Percentiles rank a stretch among this genome's conserved stretches.
These are phyloP conservation scores for Sebastes flavidus DNA, from an alignment of 2,797 vertebrate genomes.

Conservation along the genomic window DNA sequence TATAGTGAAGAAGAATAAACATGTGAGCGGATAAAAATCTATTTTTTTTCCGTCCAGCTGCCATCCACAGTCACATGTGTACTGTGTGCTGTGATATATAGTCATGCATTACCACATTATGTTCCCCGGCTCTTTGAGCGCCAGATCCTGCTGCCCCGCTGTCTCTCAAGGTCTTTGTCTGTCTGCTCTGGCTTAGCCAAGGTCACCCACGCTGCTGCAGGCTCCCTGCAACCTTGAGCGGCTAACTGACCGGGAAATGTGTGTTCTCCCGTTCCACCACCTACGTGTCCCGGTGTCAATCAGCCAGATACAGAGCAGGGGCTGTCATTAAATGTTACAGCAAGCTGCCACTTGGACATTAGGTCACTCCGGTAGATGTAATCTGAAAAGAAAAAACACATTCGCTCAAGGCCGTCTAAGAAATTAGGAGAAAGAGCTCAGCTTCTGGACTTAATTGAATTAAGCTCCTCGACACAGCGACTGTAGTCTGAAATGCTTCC, in stretches of 20 bases:
- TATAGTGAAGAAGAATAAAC: background rate
- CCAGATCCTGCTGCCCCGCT: constrained; percentile 67
- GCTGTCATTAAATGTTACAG: constrained; percentile 56
- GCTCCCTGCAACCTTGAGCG: constrained; percentile 75
- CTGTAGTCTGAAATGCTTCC: constrained; percentile 22
- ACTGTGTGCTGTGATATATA: constrained; percentile 61
- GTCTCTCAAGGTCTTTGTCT: constrained; percentile 74
- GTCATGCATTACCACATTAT: constrained; percentile 69
- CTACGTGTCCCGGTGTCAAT: constrained; percentile 67
- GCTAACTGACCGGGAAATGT: constrained; percentile 81
- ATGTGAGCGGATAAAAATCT: constrained; percentile 19
- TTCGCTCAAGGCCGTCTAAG: constrained; percentile 46
- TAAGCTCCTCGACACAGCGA: constrained; percentile 14
- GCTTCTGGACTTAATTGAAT: constrained; percentile 57
- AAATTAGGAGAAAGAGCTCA: constrained; percentile 20
- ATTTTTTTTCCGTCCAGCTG: constrained; percentile 17
- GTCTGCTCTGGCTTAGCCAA: constrained; percentile 73
- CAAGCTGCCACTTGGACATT: constrained; percentile 29
- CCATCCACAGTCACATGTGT: constrained; percentile 30
- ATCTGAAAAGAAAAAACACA: constrained; percentile 33
- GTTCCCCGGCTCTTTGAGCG: constrained; percentile 64
- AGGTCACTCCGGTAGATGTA: constrained; percentile 51
- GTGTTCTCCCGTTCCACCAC: constrained; percentile 70
- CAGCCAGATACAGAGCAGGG: constrained; percentile 54
- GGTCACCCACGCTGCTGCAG: constrained; percentile 63